These are phyloP conservation scores for Vultur gryphus DNA, from an alignment of 2,797 vertebrate species.

Conservation along the genomic window DNA sequence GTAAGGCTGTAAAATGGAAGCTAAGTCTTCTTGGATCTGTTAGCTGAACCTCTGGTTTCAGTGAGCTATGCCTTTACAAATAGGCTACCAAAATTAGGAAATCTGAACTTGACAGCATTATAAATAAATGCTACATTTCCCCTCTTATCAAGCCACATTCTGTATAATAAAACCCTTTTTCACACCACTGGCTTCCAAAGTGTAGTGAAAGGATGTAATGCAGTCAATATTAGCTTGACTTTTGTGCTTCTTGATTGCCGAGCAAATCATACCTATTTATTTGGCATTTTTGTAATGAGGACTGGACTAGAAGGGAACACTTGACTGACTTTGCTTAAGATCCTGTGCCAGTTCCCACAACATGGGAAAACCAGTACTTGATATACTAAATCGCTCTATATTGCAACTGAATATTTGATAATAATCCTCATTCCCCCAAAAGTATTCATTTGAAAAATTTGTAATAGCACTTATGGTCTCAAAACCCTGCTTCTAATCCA, in stretches of 20 bases:
- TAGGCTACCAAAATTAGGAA: neutral
- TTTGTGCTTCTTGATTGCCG: slow-evolving; percentile 1
- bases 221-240: neutral
- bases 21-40: neutral
- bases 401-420: slow-evolving; percentile 11
- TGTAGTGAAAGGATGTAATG: neutral
- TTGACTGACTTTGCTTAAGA: slow-evolving; percentile 43
- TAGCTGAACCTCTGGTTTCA: neutral
- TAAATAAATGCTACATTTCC: slow-evolving; percentile 10
- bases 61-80: neutral
- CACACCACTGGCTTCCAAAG: slow-evolving; percentile 6
- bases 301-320: slow-evolving; percentile 21
- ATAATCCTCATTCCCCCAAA: neutral
- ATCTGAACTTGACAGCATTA: neutral
- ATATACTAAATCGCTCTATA: slow-evolving; percentile 6
- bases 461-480: neutral
- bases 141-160: neutral
- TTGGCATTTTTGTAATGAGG: slow-evolving; percentile 49
- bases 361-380: neutral
- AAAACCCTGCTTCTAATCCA: slow-evolving; percentile 10
- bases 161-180: neutral
- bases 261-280: slow-evolving; percentile 50
- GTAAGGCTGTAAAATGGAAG: neutral
- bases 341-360: neutral
- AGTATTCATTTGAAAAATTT: slow-evolving; percentile 43